These are phyloP conservation scores for Todus mexicanus DNA, from an alignment of 2,797 vertebrate genomes.

Conservation along the genomic window DNA sequence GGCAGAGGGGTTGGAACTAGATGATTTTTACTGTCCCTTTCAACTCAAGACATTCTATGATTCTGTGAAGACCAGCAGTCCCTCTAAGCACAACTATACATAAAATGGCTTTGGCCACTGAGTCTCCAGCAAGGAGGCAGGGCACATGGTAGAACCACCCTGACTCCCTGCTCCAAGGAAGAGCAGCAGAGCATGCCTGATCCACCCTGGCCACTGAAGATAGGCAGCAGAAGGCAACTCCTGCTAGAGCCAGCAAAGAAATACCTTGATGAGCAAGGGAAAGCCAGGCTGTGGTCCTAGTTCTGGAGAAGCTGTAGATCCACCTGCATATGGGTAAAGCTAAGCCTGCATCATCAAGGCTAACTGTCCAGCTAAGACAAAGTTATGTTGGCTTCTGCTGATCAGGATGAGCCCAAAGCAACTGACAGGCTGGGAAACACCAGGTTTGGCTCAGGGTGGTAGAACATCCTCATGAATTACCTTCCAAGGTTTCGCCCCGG, in stretches of 20 bases:
- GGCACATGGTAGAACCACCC: fast-evolving
- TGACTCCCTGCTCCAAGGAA: background rate
- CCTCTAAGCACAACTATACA: no score
- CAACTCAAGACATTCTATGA: no score
- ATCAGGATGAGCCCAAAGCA: background rate
- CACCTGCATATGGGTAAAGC: background rate
- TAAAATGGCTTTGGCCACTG: background rate
- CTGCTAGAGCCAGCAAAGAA: background rate
- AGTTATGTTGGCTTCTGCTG: background rate
- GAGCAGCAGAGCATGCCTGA: background rate
- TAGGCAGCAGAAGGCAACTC: background rate
- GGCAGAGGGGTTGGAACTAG: no score
- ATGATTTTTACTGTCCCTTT: no score
- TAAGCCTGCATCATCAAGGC: background rate
- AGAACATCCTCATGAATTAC: background rate
- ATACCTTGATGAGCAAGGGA: background rate
- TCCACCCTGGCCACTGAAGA: background rate
- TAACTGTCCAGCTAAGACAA: background rate
- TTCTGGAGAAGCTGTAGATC: background rate
- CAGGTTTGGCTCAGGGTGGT: fast-evolving
- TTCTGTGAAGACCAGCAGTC: background rate
- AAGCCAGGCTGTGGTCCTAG: background rate
- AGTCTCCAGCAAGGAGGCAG: background rate
- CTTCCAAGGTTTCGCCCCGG: background rate
- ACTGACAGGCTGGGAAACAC: background rate